Base-by-base conservation (phyloP, 1,140 invertebrate species). In the Battus philenor region DNA sequence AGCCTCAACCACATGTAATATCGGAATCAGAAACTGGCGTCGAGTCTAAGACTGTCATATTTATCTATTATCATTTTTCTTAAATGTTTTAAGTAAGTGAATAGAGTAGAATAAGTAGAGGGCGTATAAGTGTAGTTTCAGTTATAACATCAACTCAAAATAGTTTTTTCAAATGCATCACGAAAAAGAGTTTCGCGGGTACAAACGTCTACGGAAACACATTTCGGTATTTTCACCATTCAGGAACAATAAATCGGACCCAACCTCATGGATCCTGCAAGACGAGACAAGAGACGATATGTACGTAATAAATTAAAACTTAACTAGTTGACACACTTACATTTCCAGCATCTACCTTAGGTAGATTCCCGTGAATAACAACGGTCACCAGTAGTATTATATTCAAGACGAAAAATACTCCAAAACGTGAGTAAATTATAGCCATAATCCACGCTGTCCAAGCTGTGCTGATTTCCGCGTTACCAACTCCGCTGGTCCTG, bases 381-480 rank as follows among this genome's bases (percentile, higher is more conserved):
- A 75, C 49, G 30, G 59, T 16, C 1, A 74, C 13, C 1, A 80
- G 26, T 1, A 81, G 47, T 0, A 68, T 13, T 0, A 78, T 2
- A 18, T 78, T 81, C 7, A 76, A 3, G 3, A 64, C 0, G 18
- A 76, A 71, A 1, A 78, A 51, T 0, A 74, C n/a, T 1, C 50
- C 59, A 13, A 76, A 68, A 9, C 70, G 54, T 0, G 66, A 67
- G 30, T 76, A 78, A 1, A 81, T 1, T 0, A 70, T 11, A 0
- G 69, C 70, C 78, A 82, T 79, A 0, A 69, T 8, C 68, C 72
- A 75, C 0, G 71, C 33, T 0, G 59, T 54, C 44, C 62, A 56
- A 0, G 53, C 10, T 0, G 78, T 79, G 47, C 67, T 44, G 0
- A 75, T 8, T 2, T 54, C 30, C 1, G 32, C 22, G 10, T 52